These are phyloP conservation scores for Upupa epops DNA, from an alignment of 2,113 vertebrate species.

Conservation along the genomic window DNA sequence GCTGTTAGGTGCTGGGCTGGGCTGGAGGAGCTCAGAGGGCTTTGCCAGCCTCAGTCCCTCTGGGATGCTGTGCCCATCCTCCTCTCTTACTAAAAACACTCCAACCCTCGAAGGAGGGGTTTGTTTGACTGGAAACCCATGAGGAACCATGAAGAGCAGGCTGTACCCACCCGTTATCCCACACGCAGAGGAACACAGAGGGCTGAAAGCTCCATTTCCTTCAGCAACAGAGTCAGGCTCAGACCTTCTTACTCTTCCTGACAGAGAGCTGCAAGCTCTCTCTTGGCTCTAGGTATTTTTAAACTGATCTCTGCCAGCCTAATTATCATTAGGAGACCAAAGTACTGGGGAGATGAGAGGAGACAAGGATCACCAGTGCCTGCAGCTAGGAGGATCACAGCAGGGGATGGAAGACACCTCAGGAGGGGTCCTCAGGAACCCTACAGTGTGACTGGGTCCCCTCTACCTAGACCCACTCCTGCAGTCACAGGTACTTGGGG, in stretches of 20 bases:
- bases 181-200: background rate
- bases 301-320: background rate
- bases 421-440: background rate
- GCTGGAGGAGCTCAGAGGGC: too few species aligned
- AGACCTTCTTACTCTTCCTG: background rate
- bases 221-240: background rate
- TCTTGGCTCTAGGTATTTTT: background rate
- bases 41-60: too few species aligned
- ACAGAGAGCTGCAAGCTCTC: background rate
- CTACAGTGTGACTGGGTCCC: accelerated
- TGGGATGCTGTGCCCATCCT: too few species aligned
- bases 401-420: background rate
- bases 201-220: background rate
- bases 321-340: background rate
- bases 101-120: background rate
- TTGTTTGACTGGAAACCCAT: background rate
- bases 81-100: background rate
- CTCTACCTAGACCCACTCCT: accelerated
- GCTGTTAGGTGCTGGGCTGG: too few species aligned
- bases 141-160: background rate
- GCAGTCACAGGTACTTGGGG: accelerated
- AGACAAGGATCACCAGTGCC: background rate
- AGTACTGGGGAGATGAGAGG: background rate
- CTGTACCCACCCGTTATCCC: background rate
- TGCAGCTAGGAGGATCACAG: background rate